phyloP scores from a whole-genome alignment of 2,797 vertebrate genomes.

The Centroberyx gerrardi region DNA sequence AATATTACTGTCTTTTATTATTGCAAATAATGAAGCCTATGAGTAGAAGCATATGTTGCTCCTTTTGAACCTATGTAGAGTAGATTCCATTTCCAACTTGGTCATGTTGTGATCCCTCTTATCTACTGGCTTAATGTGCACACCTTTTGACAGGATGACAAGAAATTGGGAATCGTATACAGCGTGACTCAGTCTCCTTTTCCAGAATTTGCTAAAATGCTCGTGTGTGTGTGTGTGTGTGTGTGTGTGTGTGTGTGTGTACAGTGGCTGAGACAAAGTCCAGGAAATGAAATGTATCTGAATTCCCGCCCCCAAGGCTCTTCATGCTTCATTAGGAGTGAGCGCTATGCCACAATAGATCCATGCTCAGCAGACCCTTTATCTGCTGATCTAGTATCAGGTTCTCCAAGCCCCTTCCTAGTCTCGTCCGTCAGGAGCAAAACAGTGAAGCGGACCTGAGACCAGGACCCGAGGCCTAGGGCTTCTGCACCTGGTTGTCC shows the following conservation, averaged over 20 bases:
- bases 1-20: too few relatives aligned
- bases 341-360: slow-evolving; percentile 27
- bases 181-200: not conserved
- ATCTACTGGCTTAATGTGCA: not conserved
- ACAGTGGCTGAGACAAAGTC: slow-evolving; percentile 13
- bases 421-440: slow-evolving; percentile 48
- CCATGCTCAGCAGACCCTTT: slow-evolving; percentile 29
- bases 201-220: not conserved
- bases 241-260: slow-evolving; percentile 13
- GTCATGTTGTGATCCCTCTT: too few relatives aligned
- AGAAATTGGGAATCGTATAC: not conserved
- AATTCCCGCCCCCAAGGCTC: slow-evolving; percentile 28
- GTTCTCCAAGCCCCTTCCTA: slow-evolving; percentile 41
- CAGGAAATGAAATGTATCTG: slow-evolving; percentile 51
- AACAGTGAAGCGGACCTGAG: slow-evolving; percentile 22
- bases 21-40: too few relatives aligned
- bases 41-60: too few relatives aligned
- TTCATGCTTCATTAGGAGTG: slow-evolving; percentile 21
- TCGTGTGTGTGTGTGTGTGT: not conserved
- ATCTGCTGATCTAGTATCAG: slow-evolving; percentile 55
- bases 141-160: not conserved
- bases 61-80: too few relatives aligned
- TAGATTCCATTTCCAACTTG: too few relatives aligned
- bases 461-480: slow-evolving; percentile 24
- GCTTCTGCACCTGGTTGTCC: slow-evolving; percentile 20